Percentiles rank a stretch among this genome's conserved stretches.
Evolutionary conservation across 2,113 vertebrate genomes (phyloP).

Genomic region (Python bivittatus): DNA sequence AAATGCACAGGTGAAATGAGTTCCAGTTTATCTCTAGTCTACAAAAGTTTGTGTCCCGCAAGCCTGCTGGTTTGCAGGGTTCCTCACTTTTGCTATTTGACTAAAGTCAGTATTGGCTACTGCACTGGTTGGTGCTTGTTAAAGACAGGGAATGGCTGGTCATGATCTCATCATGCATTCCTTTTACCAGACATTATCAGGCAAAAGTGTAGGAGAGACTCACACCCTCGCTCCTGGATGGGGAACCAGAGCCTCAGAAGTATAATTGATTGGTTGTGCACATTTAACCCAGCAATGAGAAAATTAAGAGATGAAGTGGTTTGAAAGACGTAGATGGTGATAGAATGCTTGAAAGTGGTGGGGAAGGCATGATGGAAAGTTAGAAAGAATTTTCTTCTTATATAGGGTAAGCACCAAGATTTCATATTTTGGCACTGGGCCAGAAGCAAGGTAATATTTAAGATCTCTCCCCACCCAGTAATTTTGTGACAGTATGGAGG

Average conservation of each 20-base stretch:
- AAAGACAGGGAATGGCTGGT: neutral
- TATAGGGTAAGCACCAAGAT: neutral
- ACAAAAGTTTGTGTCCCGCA: neutral
- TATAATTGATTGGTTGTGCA: neutral
- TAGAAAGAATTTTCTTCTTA: neutral
- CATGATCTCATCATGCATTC: neutral
- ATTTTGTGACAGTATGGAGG: neutral
- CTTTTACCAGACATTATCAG: neutral
- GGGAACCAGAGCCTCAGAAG: neutral
- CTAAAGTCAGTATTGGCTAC: neutral
- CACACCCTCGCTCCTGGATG: neutral
- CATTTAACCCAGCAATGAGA: neutral
- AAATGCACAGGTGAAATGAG: neutral
- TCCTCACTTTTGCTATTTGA: neutral
- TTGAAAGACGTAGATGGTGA: neutral
- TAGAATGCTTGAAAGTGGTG: neutral
- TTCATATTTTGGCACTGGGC: neutral
- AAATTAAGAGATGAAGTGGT: neutral
- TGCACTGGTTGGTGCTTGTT: neutral
- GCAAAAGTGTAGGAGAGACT: neutral
- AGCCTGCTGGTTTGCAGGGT: too few species aligned
- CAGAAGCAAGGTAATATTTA: neutral
- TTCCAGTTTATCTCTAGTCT: neutral
- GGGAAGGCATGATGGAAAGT: neutral
- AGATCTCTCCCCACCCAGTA: neutral